phyloP scores from a whole-genome alignment of 2,797 vertebrate genomes.

The Tadarida brasiliensis region DNA sequence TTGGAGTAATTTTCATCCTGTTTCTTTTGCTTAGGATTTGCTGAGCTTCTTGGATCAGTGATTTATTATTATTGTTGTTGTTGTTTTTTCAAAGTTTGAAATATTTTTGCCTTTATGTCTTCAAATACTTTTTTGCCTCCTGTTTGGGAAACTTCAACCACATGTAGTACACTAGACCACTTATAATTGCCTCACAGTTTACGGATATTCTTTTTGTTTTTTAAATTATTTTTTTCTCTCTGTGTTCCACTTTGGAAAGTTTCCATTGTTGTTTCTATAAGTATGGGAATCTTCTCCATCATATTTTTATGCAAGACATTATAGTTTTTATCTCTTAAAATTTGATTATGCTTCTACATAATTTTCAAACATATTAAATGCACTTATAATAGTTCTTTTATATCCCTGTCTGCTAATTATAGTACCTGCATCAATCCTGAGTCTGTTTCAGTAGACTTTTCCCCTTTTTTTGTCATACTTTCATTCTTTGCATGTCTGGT shows the following conservation, averaged over 20 bases:
- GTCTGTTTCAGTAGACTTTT: not conserved
- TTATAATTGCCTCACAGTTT: not conserved
- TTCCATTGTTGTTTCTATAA: not conserved
- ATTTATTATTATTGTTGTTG: no score
- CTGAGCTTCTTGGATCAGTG: not conserved
- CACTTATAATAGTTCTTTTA: not conserved
- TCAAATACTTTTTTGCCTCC: not conserved
- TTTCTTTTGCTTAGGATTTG: not conserved
- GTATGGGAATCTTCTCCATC: not conserved
- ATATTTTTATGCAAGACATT: not conserved
- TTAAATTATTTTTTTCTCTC: not conserved
- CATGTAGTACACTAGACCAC: not conserved
- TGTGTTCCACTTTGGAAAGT: not conserved
- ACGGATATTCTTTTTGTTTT: not conserved
- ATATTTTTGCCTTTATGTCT: slow-evolving; percentile 14
- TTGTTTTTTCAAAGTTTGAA: not conserved
- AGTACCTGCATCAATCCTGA: not conserved
- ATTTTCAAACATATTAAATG: not conserved
- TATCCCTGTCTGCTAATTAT: not conserved
- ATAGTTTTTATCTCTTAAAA: not conserved
- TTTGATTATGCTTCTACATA: not conserved
- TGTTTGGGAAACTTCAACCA: not conserved
- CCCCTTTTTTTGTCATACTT: not conserved
- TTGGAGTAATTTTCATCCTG: not conserved
- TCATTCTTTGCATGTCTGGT: not conserved